Conservation (phyloP, 2,888 invertebrate species). For the Caprella mutica region DNA sequence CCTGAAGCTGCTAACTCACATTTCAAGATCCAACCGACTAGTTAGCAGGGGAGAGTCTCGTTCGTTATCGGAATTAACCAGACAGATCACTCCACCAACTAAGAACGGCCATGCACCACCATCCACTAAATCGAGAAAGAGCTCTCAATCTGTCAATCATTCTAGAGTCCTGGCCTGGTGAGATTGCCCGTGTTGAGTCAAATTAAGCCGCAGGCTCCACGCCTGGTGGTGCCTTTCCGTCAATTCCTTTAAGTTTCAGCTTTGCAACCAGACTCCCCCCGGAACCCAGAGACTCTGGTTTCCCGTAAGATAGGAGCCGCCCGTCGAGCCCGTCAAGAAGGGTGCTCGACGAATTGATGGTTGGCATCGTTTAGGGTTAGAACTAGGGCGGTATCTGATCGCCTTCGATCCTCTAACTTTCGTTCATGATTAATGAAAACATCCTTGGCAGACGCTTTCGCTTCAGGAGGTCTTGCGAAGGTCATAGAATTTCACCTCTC, state of each 20-base stretch:
- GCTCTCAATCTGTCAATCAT: constrained; percentile 59
- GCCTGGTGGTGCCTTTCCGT: constrained; percentile 55
- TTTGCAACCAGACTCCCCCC: constrained; percentile 55
- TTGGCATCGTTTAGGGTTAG: constrained; percentile 55
- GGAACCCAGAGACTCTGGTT: constrained; percentile 54
- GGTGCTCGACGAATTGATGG: constrained; percentile 52
- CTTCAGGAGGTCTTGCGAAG: constrained; percentile 48
- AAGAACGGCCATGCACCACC: constrained; percentile 60
- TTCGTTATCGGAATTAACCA: constrained; percentile 64
- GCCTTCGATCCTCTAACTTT: constrained; percentile 58
- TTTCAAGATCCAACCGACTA: constrained; percentile 40
- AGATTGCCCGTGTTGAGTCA: constrained; percentile 51
- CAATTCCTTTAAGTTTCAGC: constrained; percentile 52
- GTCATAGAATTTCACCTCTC: constrained; percentile 57
- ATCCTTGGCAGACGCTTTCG: constrained; percentile 58
- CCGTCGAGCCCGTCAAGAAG: constrained; percentile 50
- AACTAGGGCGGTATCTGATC: constrained; percentile 57
- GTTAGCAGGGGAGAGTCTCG: constrained; percentile 53
- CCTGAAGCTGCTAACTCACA: too few species aligned
- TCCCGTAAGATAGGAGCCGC: constrained; percentile 47
- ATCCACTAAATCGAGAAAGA: constrained; percentile 45
- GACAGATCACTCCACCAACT: constrained; percentile 61
- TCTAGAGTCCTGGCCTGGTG: constrained; percentile 53
- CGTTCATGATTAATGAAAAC: constrained; percentile 57
- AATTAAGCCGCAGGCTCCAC: constrained; percentile 62